Percentiles rank a stretch among this genome's conserved stretches.
These are phyloP conservation scores for Morbakka virulenta DNA, from an alignment of 30 jellyfish, hydroid and myxozoan genomes.

Conservation along the genomic window DNA sequence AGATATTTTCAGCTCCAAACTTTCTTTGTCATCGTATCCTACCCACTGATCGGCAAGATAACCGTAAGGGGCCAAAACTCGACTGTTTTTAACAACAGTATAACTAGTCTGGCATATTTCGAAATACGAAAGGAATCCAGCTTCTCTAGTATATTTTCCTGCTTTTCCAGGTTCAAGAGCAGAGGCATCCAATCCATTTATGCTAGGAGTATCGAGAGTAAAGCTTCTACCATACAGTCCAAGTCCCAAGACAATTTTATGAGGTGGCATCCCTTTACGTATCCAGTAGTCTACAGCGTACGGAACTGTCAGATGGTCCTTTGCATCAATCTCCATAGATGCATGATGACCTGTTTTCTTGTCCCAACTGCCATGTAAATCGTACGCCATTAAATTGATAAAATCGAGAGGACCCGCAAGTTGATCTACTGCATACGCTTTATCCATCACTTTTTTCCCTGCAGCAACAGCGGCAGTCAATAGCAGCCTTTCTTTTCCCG, in stretches of 20 bases:
- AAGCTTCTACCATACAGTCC: constrained; percentile 86
- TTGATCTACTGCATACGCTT: constrained; percentile 71
- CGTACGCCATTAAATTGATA: constrained; percentile 85
- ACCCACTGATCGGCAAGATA: constrained; percentile 76
- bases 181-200: constrained; percentile 84
- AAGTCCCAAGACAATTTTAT: constrained; percentile 71
- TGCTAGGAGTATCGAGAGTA: constrained; percentile 37
- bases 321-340: constrained; percentile 45
- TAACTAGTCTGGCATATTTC: constrained; percentile 65
- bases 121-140: constrained; percentile 72
- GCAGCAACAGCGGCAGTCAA: constrained; percentile 94
- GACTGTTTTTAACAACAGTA: constrained; percentile 64
- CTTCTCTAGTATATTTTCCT: constrained; percentile 73
- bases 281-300: constrained; percentile 75
- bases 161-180: constrained; percentile 70
- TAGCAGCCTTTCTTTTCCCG: constrained; percentile 58
- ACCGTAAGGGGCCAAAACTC: constrained; percentile 75
- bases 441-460: constrained; percentile 69
- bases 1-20: constrained; percentile 65
- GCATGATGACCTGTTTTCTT: constrained; percentile 85
- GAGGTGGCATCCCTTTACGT: constrained; percentile 80
- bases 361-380: constrained; percentile 94
- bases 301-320: constrained; percentile 66
- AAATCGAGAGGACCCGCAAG: constrained; percentile 63
- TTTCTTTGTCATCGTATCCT: constrained; percentile 61